These are phyloP conservation scores for Psittacus erithacus DNA, from an alignment of 2,113 vertebrate species.

Conservation along the genomic window DNA sequence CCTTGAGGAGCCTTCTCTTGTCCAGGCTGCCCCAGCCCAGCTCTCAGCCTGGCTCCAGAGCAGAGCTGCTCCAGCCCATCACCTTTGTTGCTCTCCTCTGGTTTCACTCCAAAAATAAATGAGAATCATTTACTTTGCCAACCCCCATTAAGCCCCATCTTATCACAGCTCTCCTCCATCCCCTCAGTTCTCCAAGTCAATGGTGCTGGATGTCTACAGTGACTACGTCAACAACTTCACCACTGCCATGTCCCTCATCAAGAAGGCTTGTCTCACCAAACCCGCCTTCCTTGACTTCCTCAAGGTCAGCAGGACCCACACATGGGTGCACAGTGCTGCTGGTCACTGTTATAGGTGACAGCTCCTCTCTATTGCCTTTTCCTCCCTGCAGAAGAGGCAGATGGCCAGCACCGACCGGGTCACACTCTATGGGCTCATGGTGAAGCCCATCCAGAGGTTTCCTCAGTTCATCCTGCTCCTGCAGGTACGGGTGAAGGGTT, in stretches of 20 bases:
- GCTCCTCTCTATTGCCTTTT: fast-evolving
- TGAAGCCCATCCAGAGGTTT: constrained; percentile 96
- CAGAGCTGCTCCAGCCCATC: neutral
- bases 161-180: neutral
- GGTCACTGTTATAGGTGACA: fast-evolving
- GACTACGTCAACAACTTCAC: constrained; percentile 99
- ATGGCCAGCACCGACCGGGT: constrained; percentile 89
- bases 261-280: constrained; percentile 95
- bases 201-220: constrained; percentile 96
- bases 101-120: neutral
- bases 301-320: constrained; percentile 78
- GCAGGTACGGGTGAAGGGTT: constrained; percentile 74
- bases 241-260: constrained; percentile 93
- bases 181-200: constrained; percentile 94
- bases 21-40: neutral
- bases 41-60: neutral
- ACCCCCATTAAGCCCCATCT: fast-evolving
- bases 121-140: fast-evolving
- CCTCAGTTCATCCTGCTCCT: constrained; percentile 96
- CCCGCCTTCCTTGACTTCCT: constrained; percentile 94
- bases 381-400: constrained; percentile 84
- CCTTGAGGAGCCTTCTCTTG: neutral
- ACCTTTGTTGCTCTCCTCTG: neutral
- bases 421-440: constrained; percentile 95
- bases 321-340: fast-evolving